Base-by-base conservation (phyloP, 2,113 vertebrate species). In the Agelaius tricolor region DNA sequence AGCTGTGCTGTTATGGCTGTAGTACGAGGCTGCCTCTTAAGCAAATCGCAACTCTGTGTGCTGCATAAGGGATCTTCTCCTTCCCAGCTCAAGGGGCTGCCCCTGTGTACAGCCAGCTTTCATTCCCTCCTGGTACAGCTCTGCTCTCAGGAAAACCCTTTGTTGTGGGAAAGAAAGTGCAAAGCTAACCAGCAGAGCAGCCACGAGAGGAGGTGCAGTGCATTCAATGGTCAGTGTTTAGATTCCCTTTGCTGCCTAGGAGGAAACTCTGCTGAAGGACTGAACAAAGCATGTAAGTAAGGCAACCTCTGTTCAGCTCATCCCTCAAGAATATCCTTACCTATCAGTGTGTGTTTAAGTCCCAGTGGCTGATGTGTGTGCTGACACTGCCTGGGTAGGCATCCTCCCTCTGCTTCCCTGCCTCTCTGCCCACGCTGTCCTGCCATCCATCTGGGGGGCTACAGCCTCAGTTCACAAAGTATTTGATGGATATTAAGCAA, bases 21-120 rank as follows among this genome's bases (percentile, higher is more conserved):
- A 51, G 73, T 7, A 12, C 1, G 1, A 5, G n/a, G 35, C 52
- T 85, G 52, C 33, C 63, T 35, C 22, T 6, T 11, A 3, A 27
- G 11, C 0, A 3, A 46, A 37, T 23, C 14, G 39, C 11, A 7
- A 7, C 0, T 44, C 8, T 41, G 26, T 2, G 20, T 14, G 8
- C 22, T 68, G 26, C 26, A 2, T 3, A 15, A 72, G 23, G 49
- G 27, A 16, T 33, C 27, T 13, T 5, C 6, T 46, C 7, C 63
- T 52, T 57, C 46, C n/a, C 55, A 47, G 15, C 9, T 33, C 10
- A 11, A 24, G 39, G 28, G 24, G 41, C n/a, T 63, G 18, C 7
- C 13, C 52, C 69, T 54, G 13, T 9, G 16, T 4, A 13, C 27
- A 49, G 23, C 15, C 39, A 47, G 35, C 44, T 83, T 63, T 43